phyloP scores from a whole-genome alignment of 1,140 invertebrate species.

The Zaprionus africanus region DNA sequence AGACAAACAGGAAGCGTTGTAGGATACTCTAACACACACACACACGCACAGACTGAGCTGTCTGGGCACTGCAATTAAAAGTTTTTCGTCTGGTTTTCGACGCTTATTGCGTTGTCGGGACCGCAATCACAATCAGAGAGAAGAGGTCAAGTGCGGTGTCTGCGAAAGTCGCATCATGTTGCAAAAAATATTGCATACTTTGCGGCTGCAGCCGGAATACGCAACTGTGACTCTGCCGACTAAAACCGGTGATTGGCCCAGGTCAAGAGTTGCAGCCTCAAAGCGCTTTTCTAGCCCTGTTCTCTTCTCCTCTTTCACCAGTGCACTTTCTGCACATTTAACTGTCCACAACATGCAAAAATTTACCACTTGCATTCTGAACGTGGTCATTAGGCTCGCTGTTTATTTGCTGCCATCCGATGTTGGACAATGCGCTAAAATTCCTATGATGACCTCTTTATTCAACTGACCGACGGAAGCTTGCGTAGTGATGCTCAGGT shows the following conservation, averaged over 20 bases:
- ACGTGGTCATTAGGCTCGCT: not conserved
- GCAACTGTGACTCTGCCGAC: constrained; percentile 44
- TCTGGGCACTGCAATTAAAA: constrained; percentile 68
- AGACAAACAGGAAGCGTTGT: constrained; percentile 27
- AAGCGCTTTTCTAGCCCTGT: not conserved
- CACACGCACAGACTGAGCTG: not conserved
- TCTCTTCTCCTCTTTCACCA: constrained; percentile 1
- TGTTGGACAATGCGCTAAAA: constrained; percentile 57
- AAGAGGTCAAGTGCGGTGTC: constrained; percentile 70
- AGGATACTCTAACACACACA: constrained; percentile 4
- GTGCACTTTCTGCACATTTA: constrained; percentile 44
- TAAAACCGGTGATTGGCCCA: constrained; percentile 57
- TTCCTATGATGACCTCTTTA: constrained; percentile 64
- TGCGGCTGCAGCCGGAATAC: constrained; percentile 11
- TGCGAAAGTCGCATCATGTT: constrained; percentile 19
- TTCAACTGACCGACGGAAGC: not conserved
- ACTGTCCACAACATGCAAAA: constrained; percentile 61
- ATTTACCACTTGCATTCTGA: constrained; percentile 55
- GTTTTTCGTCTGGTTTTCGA: constrained; percentile 62
- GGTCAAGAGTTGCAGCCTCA: constrained; percentile 43
- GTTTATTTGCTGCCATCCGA: constrained; percentile 11
- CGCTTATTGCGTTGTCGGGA: constrained; percentile 73
- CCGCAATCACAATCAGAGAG: constrained; percentile 59
- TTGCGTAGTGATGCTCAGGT: no score
- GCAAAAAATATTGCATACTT: constrained; percentile 28